Conservation (phyloP, 2,888 invertebrate genomes). For the Heptascelio sp. region DNA sequence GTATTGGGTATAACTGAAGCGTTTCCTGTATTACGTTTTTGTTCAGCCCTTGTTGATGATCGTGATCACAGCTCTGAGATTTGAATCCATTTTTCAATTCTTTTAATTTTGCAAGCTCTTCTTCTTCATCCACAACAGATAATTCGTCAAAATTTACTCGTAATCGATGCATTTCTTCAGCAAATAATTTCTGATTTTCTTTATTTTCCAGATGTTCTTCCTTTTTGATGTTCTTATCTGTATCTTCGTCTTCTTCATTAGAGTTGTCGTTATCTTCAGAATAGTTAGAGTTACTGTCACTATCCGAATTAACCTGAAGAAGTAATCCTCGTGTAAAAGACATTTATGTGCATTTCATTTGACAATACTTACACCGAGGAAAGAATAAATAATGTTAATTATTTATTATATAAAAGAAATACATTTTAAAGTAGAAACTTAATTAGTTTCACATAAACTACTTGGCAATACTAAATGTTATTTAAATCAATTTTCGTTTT, state of each 20-base stretch:
- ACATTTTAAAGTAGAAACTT: too few species aligned
- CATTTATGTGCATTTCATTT: too few species aligned
- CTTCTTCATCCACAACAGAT: conserved; percentile 92
- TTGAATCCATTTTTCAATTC: conserved; percentile 63
- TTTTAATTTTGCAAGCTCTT: conserved; percentile 80
- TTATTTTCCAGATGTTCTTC: conserved; percentile 81
- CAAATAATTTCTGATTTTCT: conserved; percentile 85
- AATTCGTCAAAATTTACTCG: conserved; percentile 89
- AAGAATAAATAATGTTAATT: too few species aligned
- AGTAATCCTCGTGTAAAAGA: conserved; percentile 1
- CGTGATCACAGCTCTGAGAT: not conserved
- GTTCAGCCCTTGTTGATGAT: not conserved
- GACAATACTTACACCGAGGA: too few species aligned
- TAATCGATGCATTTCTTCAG: conserved; percentile 82
- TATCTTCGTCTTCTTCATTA: conserved; percentile 73
- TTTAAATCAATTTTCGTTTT: too few species aligned
- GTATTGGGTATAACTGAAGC: conserved; percentile 59
- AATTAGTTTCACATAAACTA: too few species aligned
- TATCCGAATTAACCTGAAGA: conserved; percentile 67
- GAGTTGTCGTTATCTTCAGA: conserved; percentile 76
- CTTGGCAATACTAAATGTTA: too few species aligned
- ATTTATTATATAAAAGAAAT: too few species aligned
- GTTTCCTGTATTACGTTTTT: conserved; percentile 39
- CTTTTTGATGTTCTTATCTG: conserved; percentile 77
- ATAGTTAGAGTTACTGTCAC: conserved; percentile 73